These are phyloP conservation scores for Chironex yamaguchii DNA, from an alignment of 30 jellyfish, hydroid and myxozoan genomes.

Conservation along the genomic window DNA sequence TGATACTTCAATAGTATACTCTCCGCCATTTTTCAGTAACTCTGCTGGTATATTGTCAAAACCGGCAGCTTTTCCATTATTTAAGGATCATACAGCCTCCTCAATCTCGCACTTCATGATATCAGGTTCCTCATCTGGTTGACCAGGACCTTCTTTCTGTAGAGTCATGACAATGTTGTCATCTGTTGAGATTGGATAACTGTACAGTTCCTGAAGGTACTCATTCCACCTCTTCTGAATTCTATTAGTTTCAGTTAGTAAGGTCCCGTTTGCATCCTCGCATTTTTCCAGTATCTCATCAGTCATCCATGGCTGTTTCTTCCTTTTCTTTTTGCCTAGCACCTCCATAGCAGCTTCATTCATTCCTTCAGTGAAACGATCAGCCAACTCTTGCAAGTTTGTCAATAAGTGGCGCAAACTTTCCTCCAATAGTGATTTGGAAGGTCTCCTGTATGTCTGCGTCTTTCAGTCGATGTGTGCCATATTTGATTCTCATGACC, in stretches of 20 bases:
- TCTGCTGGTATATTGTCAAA: constrained; percentile 18
- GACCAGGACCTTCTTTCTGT: neutral
- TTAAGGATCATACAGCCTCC: constrained; percentile 18
- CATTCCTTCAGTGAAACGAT: constrained; percentile 42
- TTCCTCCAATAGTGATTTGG: constrained; percentile 25
- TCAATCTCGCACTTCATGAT: neutral
- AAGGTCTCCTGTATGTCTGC: constrained; percentile 3
- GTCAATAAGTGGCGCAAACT: constrained; percentile 43
- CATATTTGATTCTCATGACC: constrained; percentile 23
- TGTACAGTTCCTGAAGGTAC: constrained; percentile 8
- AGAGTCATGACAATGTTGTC: neutral
- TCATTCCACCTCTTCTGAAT: neutral
- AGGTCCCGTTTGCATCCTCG: constrained; percentile 2
- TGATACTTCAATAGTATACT: neutral
- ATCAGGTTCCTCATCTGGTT: neutral
- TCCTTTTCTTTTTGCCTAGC: constrained; percentile 37
- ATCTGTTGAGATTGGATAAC: neutral
- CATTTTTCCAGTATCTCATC: constrained; percentile 42
- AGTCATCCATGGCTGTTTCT: constrained; percentile 61
- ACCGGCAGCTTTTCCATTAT: constrained; percentile 55
- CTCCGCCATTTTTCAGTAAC: constrained; percentile 8
- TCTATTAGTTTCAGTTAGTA: neutral
- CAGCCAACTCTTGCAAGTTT: constrained; percentile 24
- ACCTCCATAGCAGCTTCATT: constrained; percentile 46
- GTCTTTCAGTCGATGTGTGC: constrained; percentile 37